Evolutionary conservation across 1,140 invertebrate genomes (phyloP).

Genomic region (Drosophila sucinea): DNA sequence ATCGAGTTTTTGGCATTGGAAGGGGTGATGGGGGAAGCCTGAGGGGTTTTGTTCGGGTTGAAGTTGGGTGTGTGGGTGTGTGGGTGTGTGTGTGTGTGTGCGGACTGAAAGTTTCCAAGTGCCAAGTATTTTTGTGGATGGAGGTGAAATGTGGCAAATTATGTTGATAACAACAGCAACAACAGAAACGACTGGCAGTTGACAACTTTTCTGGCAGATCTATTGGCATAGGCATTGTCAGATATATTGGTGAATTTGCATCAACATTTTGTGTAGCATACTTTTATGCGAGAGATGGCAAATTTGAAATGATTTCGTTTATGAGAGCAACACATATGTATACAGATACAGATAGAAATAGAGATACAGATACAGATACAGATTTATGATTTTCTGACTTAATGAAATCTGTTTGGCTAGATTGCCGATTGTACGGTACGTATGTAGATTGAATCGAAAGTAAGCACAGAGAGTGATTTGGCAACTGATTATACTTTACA

Average conservation of each 20-base stretch:
- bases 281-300: slow-evolving; percentile 12
- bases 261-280: slow-evolving; percentile 23
- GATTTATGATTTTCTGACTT: slow-evolving; percentile 3
- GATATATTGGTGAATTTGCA: slow-evolving; percentile 11
- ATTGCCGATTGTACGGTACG: neutral
- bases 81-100: neutral
- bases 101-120: slow-evolving; percentile 11
- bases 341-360: no score
- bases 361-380: no score
- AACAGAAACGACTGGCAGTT: neutral
- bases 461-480: no score
- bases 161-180: slow-evolving; percentile 9
- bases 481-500: slow-evolving; percentile 1
- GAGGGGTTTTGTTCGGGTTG: neutral
- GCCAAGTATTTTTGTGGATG: slow-evolving; percentile 16
- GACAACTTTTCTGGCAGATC: slow-evolving; percentile 16
- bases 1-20: slow-evolving; percentile 6
- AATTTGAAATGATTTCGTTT: slow-evolving; percentile 15
- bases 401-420: neutral
- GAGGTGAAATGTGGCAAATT: slow-evolving; percentile 17
- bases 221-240: slow-evolving; percentile 5
- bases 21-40: neutral
- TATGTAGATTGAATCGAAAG: neutral
- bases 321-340: slow-evolving; percentile 3
- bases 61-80: neutral